A percentile compares a stretch with the other conserved stretches of the same genome.
Conservation (phyloP, 2,888 invertebrate genomes). For the Pammene aurita region DNA sequence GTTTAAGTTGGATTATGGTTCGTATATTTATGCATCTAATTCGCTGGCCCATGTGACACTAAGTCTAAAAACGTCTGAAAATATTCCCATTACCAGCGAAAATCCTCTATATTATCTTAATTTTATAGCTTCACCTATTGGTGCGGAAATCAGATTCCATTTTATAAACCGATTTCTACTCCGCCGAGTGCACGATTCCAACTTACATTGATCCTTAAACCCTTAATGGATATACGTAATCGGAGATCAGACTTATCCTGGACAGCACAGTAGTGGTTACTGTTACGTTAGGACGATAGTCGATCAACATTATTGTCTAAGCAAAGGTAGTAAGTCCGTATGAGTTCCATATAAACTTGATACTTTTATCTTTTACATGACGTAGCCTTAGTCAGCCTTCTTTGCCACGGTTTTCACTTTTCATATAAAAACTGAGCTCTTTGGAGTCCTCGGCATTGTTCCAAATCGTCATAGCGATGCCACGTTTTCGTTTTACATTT, state of each 20-base stretch:
- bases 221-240: not conserved
- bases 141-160: slow-evolving; percentile 19
- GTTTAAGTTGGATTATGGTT: not conserved
- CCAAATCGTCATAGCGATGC: not conserved
- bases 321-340: not conserved
- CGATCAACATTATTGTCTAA: no score
- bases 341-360: not conserved
- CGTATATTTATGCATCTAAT: no score
- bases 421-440: not conserved
- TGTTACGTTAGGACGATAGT: not conserved
- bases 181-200: not conserved
- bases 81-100: no score
- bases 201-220: not conserved
- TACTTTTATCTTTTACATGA: not conserved
- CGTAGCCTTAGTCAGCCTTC: no score
- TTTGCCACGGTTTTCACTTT: no score
- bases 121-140: slow-evolving; percentile 16
- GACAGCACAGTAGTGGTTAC: not conserved
- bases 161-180: no score
- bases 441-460: slow-evolving; percentile 2
- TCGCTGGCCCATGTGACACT: no score
- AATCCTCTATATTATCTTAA: slow-evolving; percentile 17
- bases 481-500: not conserved
- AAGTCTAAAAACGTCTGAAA: not conserved
- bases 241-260: not conserved